Evolutionary conservation across 2,113 vertebrate species (phyloP), one percentile per base, ranked within the genome.

Genomic region (Chloropsis hardwickii): DNA sequence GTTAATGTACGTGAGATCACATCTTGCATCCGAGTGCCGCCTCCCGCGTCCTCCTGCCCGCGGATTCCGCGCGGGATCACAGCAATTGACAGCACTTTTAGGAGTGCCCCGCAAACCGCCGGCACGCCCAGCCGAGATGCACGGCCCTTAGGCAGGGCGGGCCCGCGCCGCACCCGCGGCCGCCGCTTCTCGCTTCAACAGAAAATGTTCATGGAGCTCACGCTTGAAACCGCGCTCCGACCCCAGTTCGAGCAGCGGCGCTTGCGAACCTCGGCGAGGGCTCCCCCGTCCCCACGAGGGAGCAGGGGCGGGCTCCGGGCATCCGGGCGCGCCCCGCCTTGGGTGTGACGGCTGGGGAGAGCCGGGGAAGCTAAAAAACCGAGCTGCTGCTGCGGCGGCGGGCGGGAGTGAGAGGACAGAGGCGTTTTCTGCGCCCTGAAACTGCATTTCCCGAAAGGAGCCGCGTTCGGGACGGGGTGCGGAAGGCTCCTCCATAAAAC

Each of bases 71-170:
- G 19, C 42, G 73, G 69, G 35, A 37, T 61, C n/a, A 3, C 47
- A 27, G 16, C 7, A 1, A 8, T 47, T 54, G 20, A 6, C 47
- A 22, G 28, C 1, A 2, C 22, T 42, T 42, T 10, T 2, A 16
- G 61, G 44, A 8, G 6, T 21, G 13, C 10, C 17, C 18, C 16
- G n/a, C 53, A 22, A 16, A 5, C 25, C 24, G 19, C 33, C 27
- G 31, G 40, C 50, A 3, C 2, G 19, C 78, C 48, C 24, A 9
- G 48, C 54, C 48, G 22, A 23, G 33, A 19, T 5, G n/a, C 50
- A 1, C 28, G 24, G 78, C 10, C 12, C n/a, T n/a, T n/a, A n/a
- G 33, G 54, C 50, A 9, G 33, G 28, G n/a, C 5, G 47, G 24
- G 44, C 42, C 12, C n/a, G 12, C 5, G 29, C 62, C 37, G 64